Evolutionary conservation across 2,113 vertebrate species (phyloP).

Genomic region (Taxidea taxus): DNA sequence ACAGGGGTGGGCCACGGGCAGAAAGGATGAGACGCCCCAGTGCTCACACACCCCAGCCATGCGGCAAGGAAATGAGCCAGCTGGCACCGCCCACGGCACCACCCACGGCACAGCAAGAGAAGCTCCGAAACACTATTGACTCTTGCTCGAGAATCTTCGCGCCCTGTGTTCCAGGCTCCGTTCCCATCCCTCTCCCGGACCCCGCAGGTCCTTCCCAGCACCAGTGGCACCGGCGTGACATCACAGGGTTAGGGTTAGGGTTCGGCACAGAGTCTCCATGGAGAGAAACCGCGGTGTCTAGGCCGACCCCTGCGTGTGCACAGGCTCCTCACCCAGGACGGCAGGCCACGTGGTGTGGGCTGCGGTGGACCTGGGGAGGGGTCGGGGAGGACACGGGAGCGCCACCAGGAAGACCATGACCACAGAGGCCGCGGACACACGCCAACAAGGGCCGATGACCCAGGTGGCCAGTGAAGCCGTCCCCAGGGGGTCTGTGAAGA

Average conservation of each 20-base stretch:
- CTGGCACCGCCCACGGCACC: background rate
- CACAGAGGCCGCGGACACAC: background rate
- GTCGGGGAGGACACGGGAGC: background rate
- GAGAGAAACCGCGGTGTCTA: background rate
- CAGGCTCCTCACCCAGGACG: background rate
- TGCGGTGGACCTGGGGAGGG: too few relatives aligned
- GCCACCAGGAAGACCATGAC: background rate
- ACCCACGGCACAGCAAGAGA: too few relatives aligned
- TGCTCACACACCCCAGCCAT: background rate
- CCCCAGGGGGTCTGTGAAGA: background rate
- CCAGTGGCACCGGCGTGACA: background rate
- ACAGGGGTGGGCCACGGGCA: background rate
- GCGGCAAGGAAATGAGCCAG: background rate
- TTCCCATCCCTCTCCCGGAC: too few relatives aligned
- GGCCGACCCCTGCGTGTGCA: background rate
- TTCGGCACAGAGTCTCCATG: rapidly evolving
- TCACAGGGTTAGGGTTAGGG: too few relatives aligned
- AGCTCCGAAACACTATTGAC: background rate
- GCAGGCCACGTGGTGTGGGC: background rate
- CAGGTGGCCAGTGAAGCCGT: background rate
- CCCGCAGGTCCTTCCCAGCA: background rate
- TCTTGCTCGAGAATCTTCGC: background rate
- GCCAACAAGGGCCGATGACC: background rate
- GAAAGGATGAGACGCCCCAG: background rate
- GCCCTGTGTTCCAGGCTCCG: background rate